Percentiles rank a stretch among this genome's conserved stretches.
Evolutionary conservation across 2,888 invertebrate genomes (phyloP).

Genomic region (Lagria hirta): DNA sequence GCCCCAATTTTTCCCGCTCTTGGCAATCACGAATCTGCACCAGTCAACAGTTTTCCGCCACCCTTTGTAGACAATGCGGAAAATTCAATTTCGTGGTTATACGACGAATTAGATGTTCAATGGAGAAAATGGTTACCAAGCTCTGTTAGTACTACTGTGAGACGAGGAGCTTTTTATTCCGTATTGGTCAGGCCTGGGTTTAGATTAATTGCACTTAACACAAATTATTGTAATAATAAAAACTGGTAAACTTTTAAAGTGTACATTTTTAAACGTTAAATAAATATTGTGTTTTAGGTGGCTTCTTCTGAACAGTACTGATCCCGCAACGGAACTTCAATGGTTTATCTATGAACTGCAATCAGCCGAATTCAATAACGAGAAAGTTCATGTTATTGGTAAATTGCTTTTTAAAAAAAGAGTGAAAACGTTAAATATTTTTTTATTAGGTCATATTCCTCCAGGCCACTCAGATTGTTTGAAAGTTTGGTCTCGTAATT

Average conservation of each 20-base stretch:
- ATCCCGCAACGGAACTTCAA: slow-evolving; percentile 91
- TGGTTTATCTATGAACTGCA: slow-evolving; percentile 95
- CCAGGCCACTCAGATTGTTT: slow-evolving; percentile 92
- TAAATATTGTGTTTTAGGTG: slow-evolving; percentile 60
- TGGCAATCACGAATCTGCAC: slow-evolving; percentile 96
- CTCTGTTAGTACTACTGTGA: slow-evolving; percentile 82
- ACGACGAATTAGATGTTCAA: slow-evolving; percentile 82
- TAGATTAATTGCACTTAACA: slow-evolving; percentile 90
- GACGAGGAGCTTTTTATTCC: slow-evolving; percentile 89
- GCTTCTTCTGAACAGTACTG: slow-evolving; percentile 90
- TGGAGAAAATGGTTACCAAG: slow-evolving; percentile 92
- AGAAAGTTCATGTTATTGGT: slow-evolving; percentile 95
- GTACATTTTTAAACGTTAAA: slow-evolving; percentile 1
- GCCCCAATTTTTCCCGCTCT: slow-evolving; percentile 92
- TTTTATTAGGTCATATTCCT: slow-evolving; percentile 77
- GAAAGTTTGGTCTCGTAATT: slow-evolving; percentile 95
- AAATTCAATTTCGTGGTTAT: slow-evolving; percentile 87
- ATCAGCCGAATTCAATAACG: slow-evolving; percentile 88
- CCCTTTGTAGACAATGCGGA: slow-evolving; percentile 80
- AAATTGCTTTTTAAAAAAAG: slow-evolving; percentile 6
- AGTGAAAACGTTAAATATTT: not conserved
- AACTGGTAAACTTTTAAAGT: slow-evolving; percentile 67
- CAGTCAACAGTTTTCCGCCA: slow-evolving; percentile 91
- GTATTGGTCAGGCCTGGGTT: slow-evolving; percentile 88
- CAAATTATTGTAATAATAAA: slow-evolving; percentile 94